Conservation (phyloP, 1,140 invertebrate species). For the Drosophila virilis region DNA sequence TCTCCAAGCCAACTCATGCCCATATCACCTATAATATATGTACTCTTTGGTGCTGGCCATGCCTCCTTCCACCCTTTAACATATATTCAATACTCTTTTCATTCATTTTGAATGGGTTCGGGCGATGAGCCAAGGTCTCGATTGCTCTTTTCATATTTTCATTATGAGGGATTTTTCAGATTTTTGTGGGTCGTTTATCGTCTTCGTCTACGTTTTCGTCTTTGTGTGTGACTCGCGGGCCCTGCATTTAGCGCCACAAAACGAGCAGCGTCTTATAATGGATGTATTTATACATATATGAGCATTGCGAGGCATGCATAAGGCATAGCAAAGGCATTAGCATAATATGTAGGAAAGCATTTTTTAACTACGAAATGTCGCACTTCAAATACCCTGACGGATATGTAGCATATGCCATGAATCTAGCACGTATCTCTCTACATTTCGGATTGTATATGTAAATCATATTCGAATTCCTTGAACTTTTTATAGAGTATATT, state of each 20-base stretch:
- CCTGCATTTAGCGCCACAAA: constrained; percentile 67
- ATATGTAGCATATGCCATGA: not conserved
- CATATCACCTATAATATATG: no score
- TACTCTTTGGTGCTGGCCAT: no score
- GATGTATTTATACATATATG: constrained; percentile 15
- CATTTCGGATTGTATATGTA: no score
- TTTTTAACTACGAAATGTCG: not conserved
- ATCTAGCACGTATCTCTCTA: no score
- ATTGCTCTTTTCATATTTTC: constrained; percentile 19
- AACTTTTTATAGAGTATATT: no score
- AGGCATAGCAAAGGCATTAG: constrained; percentile 46
- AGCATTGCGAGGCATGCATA: constrained; percentile 11
- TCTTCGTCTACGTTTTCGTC: not conserved
- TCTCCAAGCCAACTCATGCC: no score
- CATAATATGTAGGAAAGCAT: constrained; percentile 47
- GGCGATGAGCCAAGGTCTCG: not conserved
- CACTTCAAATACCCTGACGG: not conserved
- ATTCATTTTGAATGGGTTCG: no score
- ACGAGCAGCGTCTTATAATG: constrained; percentile 42
- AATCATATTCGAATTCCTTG: no score
- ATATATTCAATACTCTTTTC: no score
- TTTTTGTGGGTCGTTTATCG: constrained; percentile 25
- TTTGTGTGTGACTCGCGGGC: constrained; percentile 8
- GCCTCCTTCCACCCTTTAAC: no score
- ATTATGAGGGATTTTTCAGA: constrained; percentile 10